Evolutionary conservation across 2,888 invertebrate genomes (phyloP), one percentile per base, ranked within the genome.

Genomic region (Limnephilus lunatus): DNA sequence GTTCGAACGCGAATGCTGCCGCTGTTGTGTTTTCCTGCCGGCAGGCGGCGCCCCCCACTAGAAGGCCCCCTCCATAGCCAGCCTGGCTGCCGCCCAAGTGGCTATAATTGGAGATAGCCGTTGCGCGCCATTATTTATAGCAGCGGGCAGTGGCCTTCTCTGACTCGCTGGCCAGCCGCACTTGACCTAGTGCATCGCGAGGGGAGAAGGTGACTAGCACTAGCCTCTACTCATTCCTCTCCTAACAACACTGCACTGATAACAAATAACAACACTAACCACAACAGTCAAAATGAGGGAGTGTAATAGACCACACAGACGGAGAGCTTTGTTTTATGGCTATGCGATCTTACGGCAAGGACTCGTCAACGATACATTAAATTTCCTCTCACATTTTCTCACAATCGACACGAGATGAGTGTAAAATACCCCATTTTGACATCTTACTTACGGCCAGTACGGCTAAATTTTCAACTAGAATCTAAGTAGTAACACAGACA

Each of bases 101-200:
- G 97, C 98, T 98, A 98, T 98, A 98, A 98, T 98, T 98, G 98
- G 98, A 97, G 97, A 97, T 98, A 96, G 96, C 96, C 96, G 96
- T 91, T 94, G 96, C 96, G 96, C 96, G 96, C 95, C 95, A 96
- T 96, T 97, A 97, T 97, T 97, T 97, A 97, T 97, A 97, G 97
- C 96, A 95, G 96, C 96, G 96, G 96, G 95, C 95, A 96, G 95
- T 95, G 95, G 95, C 95, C 95, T 96, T 95, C 95, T 95, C 94
- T 94, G 83, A 82, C 91, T 81, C 92, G 94, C 94, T 95, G 95
- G 95, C 95, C 95, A 95, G 95, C 95, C 96, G 96, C 95, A 95
- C 95, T 95, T 96, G 96, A 96, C 95, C 95, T 96, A 96, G 95
- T 96, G 96, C 96, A 95, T 95, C 94, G 94, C 94, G 94, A 94